phyloP scores from a whole-genome alignment of 2,888 invertebrate genomes.

The Stenichneumon culpator region DNA sequence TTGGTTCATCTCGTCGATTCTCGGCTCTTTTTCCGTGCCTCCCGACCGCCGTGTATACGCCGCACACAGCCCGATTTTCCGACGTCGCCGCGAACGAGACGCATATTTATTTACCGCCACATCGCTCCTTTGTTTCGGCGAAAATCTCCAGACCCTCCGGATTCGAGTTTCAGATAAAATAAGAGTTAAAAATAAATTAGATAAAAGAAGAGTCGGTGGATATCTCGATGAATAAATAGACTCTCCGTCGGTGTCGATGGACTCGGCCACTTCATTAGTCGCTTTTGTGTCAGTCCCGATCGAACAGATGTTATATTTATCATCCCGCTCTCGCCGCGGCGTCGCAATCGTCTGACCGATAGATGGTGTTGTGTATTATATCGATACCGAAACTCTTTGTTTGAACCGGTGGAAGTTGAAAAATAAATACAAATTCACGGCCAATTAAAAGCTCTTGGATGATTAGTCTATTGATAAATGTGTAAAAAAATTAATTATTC shows the following conservation, averaged over 20 bases:
- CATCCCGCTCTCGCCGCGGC: not conserved
- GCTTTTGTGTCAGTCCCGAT: slow-evolving; percentile 7
- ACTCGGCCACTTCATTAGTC: not conserved
- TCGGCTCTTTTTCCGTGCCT: slow-evolving; percentile 11
- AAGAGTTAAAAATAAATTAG: not conserved
- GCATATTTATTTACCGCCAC: slow-evolving; percentile 38
- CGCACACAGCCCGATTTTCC: not conserved
- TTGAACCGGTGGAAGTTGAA: not conserved
- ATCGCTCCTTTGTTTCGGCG: slow-evolving; percentile 28
- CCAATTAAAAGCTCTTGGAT: too few relatives aligned
- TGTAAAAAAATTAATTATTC: too few relatives aligned
- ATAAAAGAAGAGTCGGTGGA: not conserved
- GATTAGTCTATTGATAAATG: too few relatives aligned
- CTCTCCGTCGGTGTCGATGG: not conserved
- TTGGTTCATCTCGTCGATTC: slow-evolving; percentile 46
- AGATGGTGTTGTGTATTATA: not conserved
- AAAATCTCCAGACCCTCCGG: slow-evolving; percentile 6
- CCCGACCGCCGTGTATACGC: not conserved
- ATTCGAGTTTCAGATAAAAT: slow-evolving; percentile 13
- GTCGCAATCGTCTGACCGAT: not conserved
- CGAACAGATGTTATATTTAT: slow-evolving; percentile 23
- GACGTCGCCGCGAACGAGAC: slow-evolving; percentile 2
- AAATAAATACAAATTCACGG: too few relatives aligned
- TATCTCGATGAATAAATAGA: slow-evolving; percentile 26
- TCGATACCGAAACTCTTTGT: not conserved